Percentiles rank a stretch among this genome's conserved stretches.
These are phyloP conservation scores for Palloptera scutellata DNA, from an alignment of 2,888 invertebrate genomes.

Conservation along the genomic window DNA sequence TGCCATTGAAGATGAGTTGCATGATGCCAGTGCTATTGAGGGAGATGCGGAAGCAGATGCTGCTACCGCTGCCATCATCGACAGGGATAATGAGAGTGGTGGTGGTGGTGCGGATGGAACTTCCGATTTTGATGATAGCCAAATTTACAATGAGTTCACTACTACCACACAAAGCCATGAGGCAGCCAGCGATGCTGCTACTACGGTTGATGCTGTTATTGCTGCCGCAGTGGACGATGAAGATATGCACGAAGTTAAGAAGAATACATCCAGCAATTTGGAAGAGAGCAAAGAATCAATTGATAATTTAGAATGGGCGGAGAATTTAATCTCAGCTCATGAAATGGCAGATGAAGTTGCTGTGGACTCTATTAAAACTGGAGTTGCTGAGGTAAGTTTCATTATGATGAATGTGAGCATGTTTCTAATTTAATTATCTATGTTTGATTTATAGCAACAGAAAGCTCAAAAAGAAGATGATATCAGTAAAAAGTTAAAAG, in stretches of 20 bases:
- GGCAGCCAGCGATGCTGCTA: constrained; percentile 33
- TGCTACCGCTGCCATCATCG: constrained; percentile 31
- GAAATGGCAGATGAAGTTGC: constrained; percentile 48
- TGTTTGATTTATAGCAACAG: constrained; percentile 29
- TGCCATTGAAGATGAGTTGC: constrained; percentile 32
- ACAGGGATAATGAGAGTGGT: constrained; percentile 12
- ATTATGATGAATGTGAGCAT: background rate
- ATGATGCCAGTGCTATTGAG: constrained; percentile 31
- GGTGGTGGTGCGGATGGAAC: constrained; percentile 40
- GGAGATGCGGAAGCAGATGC: constrained; percentile 27
- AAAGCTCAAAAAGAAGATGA: constrained; percentile 48
- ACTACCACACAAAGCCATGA: constrained; percentile 42
- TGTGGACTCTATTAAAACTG: constrained; percentile 27
- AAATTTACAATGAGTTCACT: constrained; percentile 54
- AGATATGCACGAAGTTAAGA: constrained; percentile 17
- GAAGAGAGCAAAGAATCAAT: constrained; percentile 58
- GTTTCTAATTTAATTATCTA: constrained; percentile 1
- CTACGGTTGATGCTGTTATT: constrained; percentile 9
- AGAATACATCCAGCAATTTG: constrained; percentile 13
- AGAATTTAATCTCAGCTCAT: constrained; percentile 59
- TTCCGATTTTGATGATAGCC: constrained; percentile 54
- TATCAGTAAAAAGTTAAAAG: constrained; percentile 59
- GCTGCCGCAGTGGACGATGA: constrained; percentile 15
- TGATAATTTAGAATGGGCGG: constrained; percentile 60
- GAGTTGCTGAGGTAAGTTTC: constrained; percentile 13